phyloP scores from a whole-genome alignment of 2,888 invertebrate genomes.

The Platycnemis pennipes region DNA sequence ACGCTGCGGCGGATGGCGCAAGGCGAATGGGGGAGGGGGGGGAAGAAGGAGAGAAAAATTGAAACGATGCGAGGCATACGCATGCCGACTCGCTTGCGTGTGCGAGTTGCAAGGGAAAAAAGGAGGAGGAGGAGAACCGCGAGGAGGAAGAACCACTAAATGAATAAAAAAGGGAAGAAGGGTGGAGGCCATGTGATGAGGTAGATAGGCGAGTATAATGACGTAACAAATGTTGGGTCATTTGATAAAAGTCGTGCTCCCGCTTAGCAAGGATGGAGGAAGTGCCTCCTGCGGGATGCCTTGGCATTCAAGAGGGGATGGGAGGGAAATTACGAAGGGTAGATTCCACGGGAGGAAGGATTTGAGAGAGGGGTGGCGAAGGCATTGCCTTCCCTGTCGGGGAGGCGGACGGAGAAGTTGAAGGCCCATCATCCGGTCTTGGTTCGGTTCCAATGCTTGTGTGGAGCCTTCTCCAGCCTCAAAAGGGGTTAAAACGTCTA shows the following conservation, averaged over 20 bases:
- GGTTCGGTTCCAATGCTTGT: slow-evolving; percentile 54
- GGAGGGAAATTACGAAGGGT: background rate
- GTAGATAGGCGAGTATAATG: slow-evolving; percentile 46
- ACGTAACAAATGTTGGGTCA: slow-evolving; percentile 63
- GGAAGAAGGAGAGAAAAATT: background rate
- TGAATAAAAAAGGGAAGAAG: slow-evolving; percentile 45
- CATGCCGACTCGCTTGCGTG: background rate
- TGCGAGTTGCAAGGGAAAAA: background rate
- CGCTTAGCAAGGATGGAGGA: slow-evolving; percentile 45
- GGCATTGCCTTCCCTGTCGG: background rate
- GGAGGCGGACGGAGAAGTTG: background rate
- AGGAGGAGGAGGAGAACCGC: background rate
- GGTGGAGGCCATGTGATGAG: slow-evolving; percentile 25
- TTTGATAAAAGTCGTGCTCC: slow-evolving; percentile 63
- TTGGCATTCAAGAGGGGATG: background rate
- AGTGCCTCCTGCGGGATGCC: slow-evolving; percentile 55
- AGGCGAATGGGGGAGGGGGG: background rate
- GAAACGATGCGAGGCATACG: background rate
- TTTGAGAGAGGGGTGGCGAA: background rate
- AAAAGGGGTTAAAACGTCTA: slow-evolving; percentile 48
- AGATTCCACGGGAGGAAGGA: background rate
- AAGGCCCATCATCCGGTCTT: slow-evolving; percentile 3
- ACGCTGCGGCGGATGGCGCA: background rate
- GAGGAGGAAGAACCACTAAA: slow-evolving; percentile 59
- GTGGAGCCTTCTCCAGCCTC: slow-evolving; percentile 26